Conservation (phyloP, 2,888 invertebrate species). For the Nycteola revayana region DNA sequence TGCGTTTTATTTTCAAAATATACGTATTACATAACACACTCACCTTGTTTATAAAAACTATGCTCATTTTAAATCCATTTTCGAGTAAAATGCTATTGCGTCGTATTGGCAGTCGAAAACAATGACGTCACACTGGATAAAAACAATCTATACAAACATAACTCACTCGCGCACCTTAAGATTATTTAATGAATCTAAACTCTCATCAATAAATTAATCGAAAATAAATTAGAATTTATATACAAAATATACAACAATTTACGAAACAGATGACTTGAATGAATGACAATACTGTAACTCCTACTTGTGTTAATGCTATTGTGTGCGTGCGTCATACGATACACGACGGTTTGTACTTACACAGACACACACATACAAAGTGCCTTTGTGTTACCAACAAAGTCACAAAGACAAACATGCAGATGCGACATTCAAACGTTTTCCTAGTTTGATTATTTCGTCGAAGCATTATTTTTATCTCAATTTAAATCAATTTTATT, state of each 20-base stretch:
- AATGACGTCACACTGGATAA: slow-evolving; percentile 82
- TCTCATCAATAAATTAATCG: slow-evolving; percentile 55
- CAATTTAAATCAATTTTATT: too few species aligned
- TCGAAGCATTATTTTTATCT: too few species aligned
- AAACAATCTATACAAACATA: slow-evolving; percentile 58
- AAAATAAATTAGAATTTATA: slow-evolving; percentile 65
- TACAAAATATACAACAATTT: slow-evolving; percentile 73
- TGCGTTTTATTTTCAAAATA: slow-evolving; percentile 24
- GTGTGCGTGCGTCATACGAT: slow-evolving; percentile 33
- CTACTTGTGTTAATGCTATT: slow-evolving; percentile 40
- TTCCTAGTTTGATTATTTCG: too few species aligned
- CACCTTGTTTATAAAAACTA: slow-evolving; percentile 65
- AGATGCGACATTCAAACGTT: too few species aligned
- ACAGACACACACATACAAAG: slow-evolving; percentile 15
- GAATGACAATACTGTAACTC: slow-evolving; percentile 51
- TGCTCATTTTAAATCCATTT: slow-evolving; percentile 79
- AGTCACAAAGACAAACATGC: slow-evolving; percentile 10
- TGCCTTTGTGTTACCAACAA: slow-evolving; percentile 29
- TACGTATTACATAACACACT: slow-evolving; percentile 43
- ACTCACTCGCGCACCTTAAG: slow-evolving; percentile 47
- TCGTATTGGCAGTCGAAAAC: slow-evolving; percentile 82
- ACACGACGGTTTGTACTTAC: slow-evolving; percentile 10
- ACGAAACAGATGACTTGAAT: slow-evolving; percentile 75
- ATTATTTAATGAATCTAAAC: slow-evolving; percentile 42
- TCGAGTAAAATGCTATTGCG: slow-evolving; percentile 82